Evolutionary conservation across 2,888 invertebrate genomes (phyloP).

Genomic region (Calliscelio sp.): DNA sequence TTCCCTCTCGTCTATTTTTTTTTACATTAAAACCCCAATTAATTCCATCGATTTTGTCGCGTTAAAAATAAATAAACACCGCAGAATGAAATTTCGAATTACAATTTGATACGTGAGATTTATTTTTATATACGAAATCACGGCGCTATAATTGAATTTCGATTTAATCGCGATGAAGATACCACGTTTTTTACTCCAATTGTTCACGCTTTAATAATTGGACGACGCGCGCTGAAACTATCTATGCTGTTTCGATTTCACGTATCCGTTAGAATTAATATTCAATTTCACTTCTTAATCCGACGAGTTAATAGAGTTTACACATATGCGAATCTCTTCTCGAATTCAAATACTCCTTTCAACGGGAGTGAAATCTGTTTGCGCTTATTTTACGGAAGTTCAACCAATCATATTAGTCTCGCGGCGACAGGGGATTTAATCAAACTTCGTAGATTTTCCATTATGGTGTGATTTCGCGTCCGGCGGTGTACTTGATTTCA

Average conservation of each 20-base stretch:
- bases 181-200: constrained; percentile 29
- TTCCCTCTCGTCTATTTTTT: too few relatives aligned
- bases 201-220: constrained; percentile 53
- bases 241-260: constrained; percentile 75
- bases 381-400: constrained; percentile 69
- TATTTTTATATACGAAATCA: too few relatives aligned
- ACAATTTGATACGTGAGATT: too few relatives aligned
- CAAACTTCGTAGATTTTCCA: constrained; percentile 82
- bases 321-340: constrained; percentile 64
- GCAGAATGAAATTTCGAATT: neutral
- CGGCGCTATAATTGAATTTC: constrained; percentile 33
- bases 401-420: constrained; percentile 67
- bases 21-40: too few relatives aligned
- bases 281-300: constrained; percentile 80
- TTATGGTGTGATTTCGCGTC: constrained; percentile 80
- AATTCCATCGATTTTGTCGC: too few relatives aligned
- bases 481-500: constrained; percentile 79
- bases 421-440: constrained; percentile 78
- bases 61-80: neutral
- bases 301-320: constrained; percentile 77
- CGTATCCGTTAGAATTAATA: constrained; percentile 72
- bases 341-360: constrained; percentile 66
- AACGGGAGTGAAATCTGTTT: constrained; percentile 53
- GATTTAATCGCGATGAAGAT: constrained; percentile 37
- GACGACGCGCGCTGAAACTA: constrained; percentile 39